phyloP scores from a whole-genome alignment of 2,888 invertebrate genomes.

The Poecilobothrus nobilitatus region DNA sequence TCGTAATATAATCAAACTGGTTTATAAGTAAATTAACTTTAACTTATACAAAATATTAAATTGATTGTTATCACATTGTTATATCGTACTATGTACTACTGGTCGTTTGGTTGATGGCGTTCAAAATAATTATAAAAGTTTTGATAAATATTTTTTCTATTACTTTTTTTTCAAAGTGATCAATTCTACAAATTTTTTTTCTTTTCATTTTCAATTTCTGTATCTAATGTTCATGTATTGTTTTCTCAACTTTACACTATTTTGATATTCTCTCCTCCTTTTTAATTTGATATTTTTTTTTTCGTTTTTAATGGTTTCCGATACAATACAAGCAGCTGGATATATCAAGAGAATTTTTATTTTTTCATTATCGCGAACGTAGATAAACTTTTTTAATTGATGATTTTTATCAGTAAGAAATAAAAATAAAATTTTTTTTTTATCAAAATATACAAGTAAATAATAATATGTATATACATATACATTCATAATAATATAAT shows the following conservation, averaged over 20 bases:
- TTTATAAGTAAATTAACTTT: too few species aligned
- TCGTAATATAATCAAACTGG: too few species aligned
- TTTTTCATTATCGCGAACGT: neutral
- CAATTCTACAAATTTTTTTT: neutral
- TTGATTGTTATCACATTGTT: too few species aligned
- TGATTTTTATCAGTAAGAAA: conserved; percentile 4
- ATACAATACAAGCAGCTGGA: neutral
- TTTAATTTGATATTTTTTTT: too few species aligned
- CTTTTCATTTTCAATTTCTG: too few species aligned
- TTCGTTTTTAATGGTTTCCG: neutral
- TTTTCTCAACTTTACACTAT: too few species aligned
- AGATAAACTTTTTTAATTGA: conserved; percentile 4
- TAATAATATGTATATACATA: too few species aligned
- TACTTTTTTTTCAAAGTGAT: neutral
- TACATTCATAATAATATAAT: too few species aligned
- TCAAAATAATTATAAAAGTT: neutral
- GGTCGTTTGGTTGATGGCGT: neutral
- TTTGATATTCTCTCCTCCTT: too few species aligned
- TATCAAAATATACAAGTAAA: too few species aligned
- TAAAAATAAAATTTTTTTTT: neutral
- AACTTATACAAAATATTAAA: too few species aligned
- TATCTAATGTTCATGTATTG: neutral
- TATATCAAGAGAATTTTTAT: neutral
- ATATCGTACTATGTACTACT: too few species aligned
- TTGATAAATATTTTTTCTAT: neutral